These are phyloP conservation scores for Peromyscus maniculatus DNA, from an alignment of 2,113 vertebrate species.

Conservation along the genomic window DNA sequence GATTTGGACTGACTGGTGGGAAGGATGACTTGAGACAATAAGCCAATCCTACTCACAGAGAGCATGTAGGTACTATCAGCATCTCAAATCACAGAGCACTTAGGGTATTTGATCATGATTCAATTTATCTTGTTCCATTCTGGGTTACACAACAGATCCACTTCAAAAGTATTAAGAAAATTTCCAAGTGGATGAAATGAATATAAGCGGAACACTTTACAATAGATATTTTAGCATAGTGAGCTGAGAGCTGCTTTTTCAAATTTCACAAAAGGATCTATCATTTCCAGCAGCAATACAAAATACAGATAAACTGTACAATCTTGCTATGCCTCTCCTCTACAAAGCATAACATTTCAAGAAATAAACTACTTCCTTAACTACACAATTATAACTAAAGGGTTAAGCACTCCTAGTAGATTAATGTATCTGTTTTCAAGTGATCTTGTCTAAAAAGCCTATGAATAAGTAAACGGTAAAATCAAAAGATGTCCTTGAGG, in stretches of 20 bases:
- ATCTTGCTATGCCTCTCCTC: neutral
- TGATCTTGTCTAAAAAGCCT: neutral
- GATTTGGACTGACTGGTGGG: neutral
- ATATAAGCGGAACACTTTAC: neutral
- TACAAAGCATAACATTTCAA: neutral
- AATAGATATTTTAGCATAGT: neutral
- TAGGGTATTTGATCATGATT: conserved; percentile 24
- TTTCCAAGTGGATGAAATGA: neutral
- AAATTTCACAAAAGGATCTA: neutral
- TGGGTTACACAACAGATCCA: neutral
- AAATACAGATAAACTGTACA: neutral
- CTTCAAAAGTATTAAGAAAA: conserved; percentile 12
- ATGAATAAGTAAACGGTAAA: neutral
- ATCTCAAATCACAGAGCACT: conserved; percentile 44
- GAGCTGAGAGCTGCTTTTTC: neutral
- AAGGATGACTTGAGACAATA: neutral
- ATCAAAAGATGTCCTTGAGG: neutral
- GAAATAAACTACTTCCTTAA: neutral
- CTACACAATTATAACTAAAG: neutral
- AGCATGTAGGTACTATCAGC: neutral
- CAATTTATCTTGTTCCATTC: neutral
- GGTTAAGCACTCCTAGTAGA: neutral
- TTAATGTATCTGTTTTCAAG: neutral
- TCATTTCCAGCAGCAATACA: neutral
- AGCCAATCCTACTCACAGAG: neutral